Evolutionary conservation across 35 echinoderm and acorn worm genomes (phyloP), one percentile per base, ranked within the genome.

Genomic region (Heliocidaris tuberculata): DNA sequence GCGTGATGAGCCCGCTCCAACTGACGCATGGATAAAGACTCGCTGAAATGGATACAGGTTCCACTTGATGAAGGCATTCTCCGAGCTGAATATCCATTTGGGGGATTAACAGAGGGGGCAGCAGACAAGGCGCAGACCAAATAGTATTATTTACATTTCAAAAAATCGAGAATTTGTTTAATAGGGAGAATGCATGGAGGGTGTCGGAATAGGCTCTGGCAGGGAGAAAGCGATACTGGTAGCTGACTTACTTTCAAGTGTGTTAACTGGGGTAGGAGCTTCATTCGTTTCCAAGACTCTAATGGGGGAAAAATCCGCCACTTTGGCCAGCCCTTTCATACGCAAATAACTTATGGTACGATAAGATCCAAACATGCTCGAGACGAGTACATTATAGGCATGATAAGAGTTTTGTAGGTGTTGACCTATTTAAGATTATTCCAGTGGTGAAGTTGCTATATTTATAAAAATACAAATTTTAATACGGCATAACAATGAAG

Each of bases 61-160:
- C 65, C 7, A 78, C 65, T 78, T 78, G 65, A 78, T 78, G 65
- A 78, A 78, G 65, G 65, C 17, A 78, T 78, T 78, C 65, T 78
- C 21, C 65, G 7, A 78, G 65, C 65, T 24, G 6, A 78, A 21
- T 78, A 78, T 78, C 65, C n/a, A 78, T 78, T 78, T n/a, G 5
- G 27, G 65, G 65, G 65, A 78, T 78, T 78, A 78, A n/a, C 27
- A 4, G 65, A 78, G 65, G 65, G 65, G 65, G 65, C 65, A 78
- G 65, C 65, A 78, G 65, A 78, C 65, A n/a, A n/a, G 65, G 65
- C 27, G 65, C 65, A 78, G 65, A 78, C 65, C 65, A 78, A 78
- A 78, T 27, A 78, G 65, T 78, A 78, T 78, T 78, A 78, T 78
- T 78, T 78, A 78, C 65, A 78, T 78, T 78, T 78, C 65, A 78